Evolutionary conservation across 2,113 vertebrate genomes (phyloP).

Genomic region (Xenus cinereus): DNA sequence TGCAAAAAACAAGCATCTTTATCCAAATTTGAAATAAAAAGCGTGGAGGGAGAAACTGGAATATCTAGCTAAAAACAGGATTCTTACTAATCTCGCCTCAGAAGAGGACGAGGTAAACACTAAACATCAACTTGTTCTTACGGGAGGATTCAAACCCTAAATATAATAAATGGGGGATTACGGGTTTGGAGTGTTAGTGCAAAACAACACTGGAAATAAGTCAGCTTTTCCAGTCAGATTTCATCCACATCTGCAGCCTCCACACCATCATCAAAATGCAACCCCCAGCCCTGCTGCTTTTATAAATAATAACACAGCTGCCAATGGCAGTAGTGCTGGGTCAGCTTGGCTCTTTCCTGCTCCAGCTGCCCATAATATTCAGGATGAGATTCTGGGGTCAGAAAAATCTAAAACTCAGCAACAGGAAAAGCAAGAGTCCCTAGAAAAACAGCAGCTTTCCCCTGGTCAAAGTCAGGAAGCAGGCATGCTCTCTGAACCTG

Average conservation of each 20-base stretch:
- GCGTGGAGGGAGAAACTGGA: slow-evolving; percentile 68
- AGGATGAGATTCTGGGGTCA: slow-evolving; percentile 98
- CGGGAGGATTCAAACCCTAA: slow-evolving; percentile 74
- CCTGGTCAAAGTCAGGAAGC: slow-evolving; percentile 89
- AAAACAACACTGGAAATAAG: slow-evolving; percentile 98
- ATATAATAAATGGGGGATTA: slow-evolving; percentile 99
- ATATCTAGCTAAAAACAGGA: slow-evolving; percentile 65
- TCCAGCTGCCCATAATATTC: slow-evolving; percentile 93
- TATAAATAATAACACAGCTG: slow-evolving; percentile 94
- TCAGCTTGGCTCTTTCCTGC: slow-evolving; percentile 98
- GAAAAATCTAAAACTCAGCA: slow-evolving; percentile 96
- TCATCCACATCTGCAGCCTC: slow-evolving; percentile 97
- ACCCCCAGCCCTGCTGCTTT: slow-evolving; percentile 94
- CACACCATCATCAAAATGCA: slow-evolving; percentile 93
- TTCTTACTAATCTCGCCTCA: slow-evolving; percentile 61
- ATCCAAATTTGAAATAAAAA: slow-evolving; percentile 69
- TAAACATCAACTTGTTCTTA: slow-evolving; percentile 66
- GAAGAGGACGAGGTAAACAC: slow-evolving; percentile 48
- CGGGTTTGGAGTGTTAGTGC: slow-evolving; percentile 99
- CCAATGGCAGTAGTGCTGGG: slow-evolving; percentile 91
- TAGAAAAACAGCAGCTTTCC: slow-evolving; percentile 93
- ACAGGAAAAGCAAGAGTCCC: slow-evolving; percentile 92
- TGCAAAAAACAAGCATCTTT: slow-evolving; percentile 53
- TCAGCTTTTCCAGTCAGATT: slow-evolving; percentile 97
- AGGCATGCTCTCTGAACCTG: slow-evolving; percentile 87